These are phyloP conservation scores for Nannoperca obscura DNA, from an alignment of 2,797 vertebrate species.

Conservation along the genomic window DNA sequence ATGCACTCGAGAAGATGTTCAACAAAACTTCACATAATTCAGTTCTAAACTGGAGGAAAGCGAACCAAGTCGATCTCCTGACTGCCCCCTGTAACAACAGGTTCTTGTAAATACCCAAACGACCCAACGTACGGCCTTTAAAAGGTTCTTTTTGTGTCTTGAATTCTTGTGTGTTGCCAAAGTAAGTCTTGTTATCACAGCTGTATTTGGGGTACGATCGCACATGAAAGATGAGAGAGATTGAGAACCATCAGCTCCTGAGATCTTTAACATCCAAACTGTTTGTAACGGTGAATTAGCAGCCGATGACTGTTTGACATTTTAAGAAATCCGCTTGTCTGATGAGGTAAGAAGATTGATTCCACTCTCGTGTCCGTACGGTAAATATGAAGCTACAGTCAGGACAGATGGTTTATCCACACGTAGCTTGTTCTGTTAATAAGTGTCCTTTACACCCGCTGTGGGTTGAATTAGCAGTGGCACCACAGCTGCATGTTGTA, in stretches of 20 bases:
- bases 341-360: not conserved
- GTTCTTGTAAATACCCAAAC: constrained; percentile 53
- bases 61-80: constrained; percentile 1
- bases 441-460: constrained; percentile 11
- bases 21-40: constrained; percentile 9
- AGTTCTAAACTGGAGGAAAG: not conserved
- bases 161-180: constrained; percentile 67
- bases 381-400: not conserved
- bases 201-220: constrained; percentile 52
- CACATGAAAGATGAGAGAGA: constrained; percentile 32
- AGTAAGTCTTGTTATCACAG: constrained; percentile 58
- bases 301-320: constrained; percentile 5
- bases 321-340: not conserved
- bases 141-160: constrained; percentile 43
- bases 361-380: not conserved
- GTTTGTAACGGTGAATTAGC: constrained; percentile 54
- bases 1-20: constrained; percentile 13
- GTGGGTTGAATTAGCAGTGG: not conserved
- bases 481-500: not conserved
- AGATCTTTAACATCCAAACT: constrained; percentile 32
- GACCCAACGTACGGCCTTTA: constrained; percentile 41
- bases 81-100: constrained; percentile 11
- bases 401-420: not conserved
- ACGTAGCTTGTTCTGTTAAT: not conserved
- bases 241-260: constrained; percentile 9